Base-by-base conservation (phyloP, 2,888 invertebrate genomes). In the Desoria tigrina region DNA sequence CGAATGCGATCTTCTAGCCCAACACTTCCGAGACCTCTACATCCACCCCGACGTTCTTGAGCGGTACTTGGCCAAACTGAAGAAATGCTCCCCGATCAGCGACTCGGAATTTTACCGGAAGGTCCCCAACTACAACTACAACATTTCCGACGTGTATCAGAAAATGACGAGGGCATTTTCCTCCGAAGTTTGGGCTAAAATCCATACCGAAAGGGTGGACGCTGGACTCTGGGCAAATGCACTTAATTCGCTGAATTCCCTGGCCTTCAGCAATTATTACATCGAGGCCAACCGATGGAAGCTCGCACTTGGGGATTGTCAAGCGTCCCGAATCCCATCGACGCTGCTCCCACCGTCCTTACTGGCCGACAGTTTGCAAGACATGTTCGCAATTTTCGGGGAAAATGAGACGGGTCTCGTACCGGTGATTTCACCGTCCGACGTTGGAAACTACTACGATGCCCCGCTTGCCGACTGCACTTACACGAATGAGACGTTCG, bases 261-360 rank as follows among this genome's bases (percentile, higher is more conserved):
- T 68, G 14, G 18, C 58, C 3, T 66, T 64, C 51, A 32, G 45
- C 28, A 71, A 71, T 42, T 66, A 51, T 21, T 54, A 62, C 59
- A 61, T 71, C 57, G 71, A 71, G 24, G 45, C 61, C 3, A 65
- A 65, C 26, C 63, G 71, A 28, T 71, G 71, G 71, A 65, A 66
- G 50, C 32, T 57, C 32, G 71, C 68, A 11, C 24, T 66, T 4
- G 27, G 18, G 37, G 71, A 71, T 24, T 71, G 71, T 42, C 51
- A 66, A 64, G 61, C 63, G 2, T 61, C 62, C n/a, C 27, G 68
- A 37, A 59, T 68, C 24, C 71, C 71, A 2, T 50, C 61, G 16
- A 61, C 63, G 1, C 16, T 71, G 2, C 45, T 71, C n/a, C 42
- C 63, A 18, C 63, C 63, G 2, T 39, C 55, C 14, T 28, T 68